These are phyloP conservation scores for Dione vanillae DNA, from an alignment of 2,888 invertebrate genomes.

Conservation along the genomic window DNA sequence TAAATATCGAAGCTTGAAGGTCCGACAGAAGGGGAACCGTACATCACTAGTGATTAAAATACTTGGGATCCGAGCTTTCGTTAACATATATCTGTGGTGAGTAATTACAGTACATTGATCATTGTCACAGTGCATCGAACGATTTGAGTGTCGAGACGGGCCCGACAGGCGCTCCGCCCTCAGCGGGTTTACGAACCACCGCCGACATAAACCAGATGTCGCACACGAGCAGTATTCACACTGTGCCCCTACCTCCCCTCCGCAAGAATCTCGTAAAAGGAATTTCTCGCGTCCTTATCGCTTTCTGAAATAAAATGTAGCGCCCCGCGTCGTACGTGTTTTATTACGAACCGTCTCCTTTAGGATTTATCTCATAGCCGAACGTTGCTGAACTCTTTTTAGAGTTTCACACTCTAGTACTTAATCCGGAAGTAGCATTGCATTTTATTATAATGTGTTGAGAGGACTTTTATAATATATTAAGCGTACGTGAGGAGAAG, in stretches of 20 bases:
- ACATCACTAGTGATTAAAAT: conserved; percentile 43
- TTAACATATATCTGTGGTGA: conserved; percentile 44
- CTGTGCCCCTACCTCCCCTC: conserved; percentile 59
- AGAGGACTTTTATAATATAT: conserved; percentile 28
- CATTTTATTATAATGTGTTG: conserved; percentile 40
- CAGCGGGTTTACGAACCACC: conserved; percentile 52
- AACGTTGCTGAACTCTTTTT: conserved; percentile 54
- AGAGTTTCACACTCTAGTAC: conserved; percentile 46
- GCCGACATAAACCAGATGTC: conserved; percentile 77
- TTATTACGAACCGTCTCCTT: conserved; percentile 78
- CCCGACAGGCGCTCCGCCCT: conserved; percentile 49
- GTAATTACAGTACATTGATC: conserved; percentile 46
- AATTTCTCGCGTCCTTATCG: conserved; percentile 83
- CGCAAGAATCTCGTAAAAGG: conserved; percentile 79
- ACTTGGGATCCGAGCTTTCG: conserved; percentile 40
- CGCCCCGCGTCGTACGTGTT: conserved; percentile 79
- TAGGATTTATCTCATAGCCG: conserved; percentile 80
- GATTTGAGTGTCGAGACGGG: conserved; percentile 40
- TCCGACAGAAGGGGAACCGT: conserved; percentile 39
- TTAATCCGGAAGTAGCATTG: conserved; percentile 43
- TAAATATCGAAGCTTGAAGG: conserved; percentile 42
- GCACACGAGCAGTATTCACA: conserved; percentile 63
- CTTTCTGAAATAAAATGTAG: conserved; percentile 83
- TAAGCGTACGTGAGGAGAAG: conserved; percentile 5
- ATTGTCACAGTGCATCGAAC: conserved; percentile 44